Evolutionary conservation across 1,140 invertebrate genomes (phyloP).

Genomic region (Paraescarpia echinospica): DNA sequence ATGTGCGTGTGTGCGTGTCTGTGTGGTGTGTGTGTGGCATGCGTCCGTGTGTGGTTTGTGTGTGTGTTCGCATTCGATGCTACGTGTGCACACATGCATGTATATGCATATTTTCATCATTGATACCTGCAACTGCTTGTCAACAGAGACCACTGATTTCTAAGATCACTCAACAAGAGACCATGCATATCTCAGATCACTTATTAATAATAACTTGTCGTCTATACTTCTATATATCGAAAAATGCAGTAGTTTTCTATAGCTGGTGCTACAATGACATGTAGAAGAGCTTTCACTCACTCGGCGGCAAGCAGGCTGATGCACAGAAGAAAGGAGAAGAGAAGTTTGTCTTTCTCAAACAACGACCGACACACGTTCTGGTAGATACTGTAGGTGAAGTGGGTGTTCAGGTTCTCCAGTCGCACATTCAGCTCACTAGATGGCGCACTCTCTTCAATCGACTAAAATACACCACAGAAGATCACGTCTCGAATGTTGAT

Average conservation of each 20-base stretch:
- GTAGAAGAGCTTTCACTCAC: not conserved
- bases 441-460: conserved; percentile 52
- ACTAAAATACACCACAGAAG: conserved; percentile 43
- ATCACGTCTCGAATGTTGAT: too few species aligned
- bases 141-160: not conserved
- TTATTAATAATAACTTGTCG: not conserved
- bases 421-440: conserved; percentile 46
- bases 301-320: conserved; percentile 34
- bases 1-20: not conserved
- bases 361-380: conserved; percentile 57
- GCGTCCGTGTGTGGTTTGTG: too few species aligned
- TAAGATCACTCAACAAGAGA: not conserved
- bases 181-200: not conserved
- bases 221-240: not conserved
- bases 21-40: too few species aligned
- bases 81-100: too few species aligned
- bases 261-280: not conserved
- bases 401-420: conserved; percentile 52
- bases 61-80: too few species aligned
- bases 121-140: not conserved
- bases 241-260: too few species aligned
- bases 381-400: conserved; percentile 58
- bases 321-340: conserved; percentile 59
- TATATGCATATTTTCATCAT: not conserved
- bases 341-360: conserved; percentile 60